Conservation (phyloP, 2,888 invertebrate genomes). For the Timema cristinae region DNA sequence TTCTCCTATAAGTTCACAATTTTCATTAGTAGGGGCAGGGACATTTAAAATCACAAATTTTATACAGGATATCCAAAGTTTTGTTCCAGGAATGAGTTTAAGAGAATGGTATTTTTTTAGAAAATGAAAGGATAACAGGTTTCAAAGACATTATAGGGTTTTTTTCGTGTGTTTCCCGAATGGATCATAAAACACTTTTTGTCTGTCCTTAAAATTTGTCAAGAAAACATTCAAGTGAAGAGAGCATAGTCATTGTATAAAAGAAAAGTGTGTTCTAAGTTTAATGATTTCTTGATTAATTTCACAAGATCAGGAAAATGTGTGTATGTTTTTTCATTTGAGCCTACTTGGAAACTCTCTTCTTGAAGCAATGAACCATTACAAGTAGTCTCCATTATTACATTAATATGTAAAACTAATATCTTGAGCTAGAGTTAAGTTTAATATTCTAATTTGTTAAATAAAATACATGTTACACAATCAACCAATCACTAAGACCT, state of each 20-base stretch:
- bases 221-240: neutral
- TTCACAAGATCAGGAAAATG: neutral
- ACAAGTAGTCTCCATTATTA: too few species aligned
- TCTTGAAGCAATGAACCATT: too few species aligned
- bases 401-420: too few species aligned
- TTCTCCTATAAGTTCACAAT: too few species aligned
- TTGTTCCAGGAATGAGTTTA: neutral
- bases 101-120: neutral
- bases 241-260: neutral
- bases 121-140: neutral
- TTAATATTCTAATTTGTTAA: too few species aligned
- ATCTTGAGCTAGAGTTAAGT: too few species aligned
- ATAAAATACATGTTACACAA: too few species aligned
- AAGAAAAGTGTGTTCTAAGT: neutral
- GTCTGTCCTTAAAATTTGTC: neutral
- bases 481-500: too few species aligned
- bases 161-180: neutral
- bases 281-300: neutral
- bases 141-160: neutral
- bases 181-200: slow-evolving; percentile 1
- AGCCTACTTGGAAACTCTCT: too few species aligned
- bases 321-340: neutral
- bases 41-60: neutral
- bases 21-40: too few species aligned
- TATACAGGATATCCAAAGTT: slow-evolving; percentile 11